Percentiles rank a stretch among this genome's conserved stretches.
These are phyloP conservation scores for Colius striatus DNA, from an alignment of 2,113 vertebrate genomes.

Conservation along the genomic window DNA sequence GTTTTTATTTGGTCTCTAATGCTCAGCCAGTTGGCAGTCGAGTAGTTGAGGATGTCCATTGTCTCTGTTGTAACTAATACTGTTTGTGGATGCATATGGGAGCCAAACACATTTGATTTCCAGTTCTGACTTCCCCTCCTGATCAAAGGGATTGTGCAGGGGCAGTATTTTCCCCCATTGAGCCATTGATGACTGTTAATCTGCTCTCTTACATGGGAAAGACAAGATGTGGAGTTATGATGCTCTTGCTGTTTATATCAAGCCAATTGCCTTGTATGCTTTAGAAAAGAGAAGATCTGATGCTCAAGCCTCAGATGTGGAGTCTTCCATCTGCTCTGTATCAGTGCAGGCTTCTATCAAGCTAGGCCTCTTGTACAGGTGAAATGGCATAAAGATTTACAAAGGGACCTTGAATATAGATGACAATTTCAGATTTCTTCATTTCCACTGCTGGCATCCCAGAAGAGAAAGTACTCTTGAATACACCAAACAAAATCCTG, in stretches of 20 bases:
- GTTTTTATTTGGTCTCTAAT: background rate
- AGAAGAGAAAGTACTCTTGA: background rate
- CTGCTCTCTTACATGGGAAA: background rate
- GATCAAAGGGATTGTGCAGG: background rate
- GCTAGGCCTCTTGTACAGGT: background rate
- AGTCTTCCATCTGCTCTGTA: background rate
- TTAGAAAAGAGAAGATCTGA: background rate
- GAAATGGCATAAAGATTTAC: background rate
- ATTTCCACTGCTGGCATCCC: background rate
- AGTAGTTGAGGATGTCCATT: background rate
- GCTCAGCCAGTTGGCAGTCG: background rate
- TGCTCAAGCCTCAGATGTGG: accelerated
- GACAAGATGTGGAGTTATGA: background rate
- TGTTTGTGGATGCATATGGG: accelerated
- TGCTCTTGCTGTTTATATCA: background rate
- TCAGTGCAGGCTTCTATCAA: background rate
- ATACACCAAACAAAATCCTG: background rate
- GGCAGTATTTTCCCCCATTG: background rate
- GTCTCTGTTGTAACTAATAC: background rate
- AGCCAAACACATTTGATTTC: background rate
- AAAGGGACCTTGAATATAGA: background rate
- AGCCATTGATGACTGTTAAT: background rate
- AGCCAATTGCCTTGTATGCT: accelerated
- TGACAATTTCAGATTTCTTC: background rate
- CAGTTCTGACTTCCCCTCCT: background rate